Conservation (phyloP, 2,113 vertebrate genomes). For the Setophaga petechia region DNA sequence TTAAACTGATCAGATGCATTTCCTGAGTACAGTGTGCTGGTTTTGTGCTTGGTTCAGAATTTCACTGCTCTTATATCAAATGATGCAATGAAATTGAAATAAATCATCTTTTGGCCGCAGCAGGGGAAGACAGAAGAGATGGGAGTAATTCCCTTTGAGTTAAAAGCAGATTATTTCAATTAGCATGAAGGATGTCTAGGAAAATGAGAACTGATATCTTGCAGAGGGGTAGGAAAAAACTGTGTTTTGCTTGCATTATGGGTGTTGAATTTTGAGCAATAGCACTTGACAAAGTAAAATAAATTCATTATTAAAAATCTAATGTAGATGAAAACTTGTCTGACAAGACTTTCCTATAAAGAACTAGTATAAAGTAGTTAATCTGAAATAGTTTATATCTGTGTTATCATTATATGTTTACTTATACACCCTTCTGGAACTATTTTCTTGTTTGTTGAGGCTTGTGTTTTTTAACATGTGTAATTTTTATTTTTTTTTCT, state of each 20-base stretch:
- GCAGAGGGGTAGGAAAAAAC: not conserved
- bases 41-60: not conserved
- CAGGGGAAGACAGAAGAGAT: not conserved
- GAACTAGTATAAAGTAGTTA: not conserved
- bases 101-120: not conserved
- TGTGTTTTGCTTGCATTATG: not conserved
- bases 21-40: not conserved
- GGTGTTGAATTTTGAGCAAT: not conserved
- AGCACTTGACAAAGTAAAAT: not conserved
- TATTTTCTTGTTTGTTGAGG: not conserved
- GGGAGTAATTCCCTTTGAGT: not conserved
- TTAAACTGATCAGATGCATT: not conserved
- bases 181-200: not conserved
- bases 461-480: not conserved
- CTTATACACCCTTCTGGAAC: not conserved
- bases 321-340: not conserved
- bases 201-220: not conserved
- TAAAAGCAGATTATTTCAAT: not conserved
- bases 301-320: not conserved
- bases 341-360: not conserved
- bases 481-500: not conserved
- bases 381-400: not conserved
- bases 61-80: not conserved
- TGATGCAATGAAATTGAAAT: not conserved
- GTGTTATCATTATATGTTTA: not conserved